Base-by-base conservation (phyloP, 2,113 vertebrate genomes). In the Datnioides undecimradiatus region DNA sequence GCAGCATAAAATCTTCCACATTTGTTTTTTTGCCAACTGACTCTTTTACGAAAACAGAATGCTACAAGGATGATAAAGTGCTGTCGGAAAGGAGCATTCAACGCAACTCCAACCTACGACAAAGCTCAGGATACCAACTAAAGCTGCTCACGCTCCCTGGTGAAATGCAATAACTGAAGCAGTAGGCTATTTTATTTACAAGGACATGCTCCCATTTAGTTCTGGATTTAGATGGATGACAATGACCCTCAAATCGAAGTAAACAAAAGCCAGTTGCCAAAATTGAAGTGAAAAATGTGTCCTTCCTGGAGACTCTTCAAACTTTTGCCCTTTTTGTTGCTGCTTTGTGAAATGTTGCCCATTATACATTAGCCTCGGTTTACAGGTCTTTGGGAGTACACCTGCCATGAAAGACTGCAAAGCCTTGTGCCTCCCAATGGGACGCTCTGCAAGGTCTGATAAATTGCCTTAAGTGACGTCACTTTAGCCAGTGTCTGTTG, bases 141-240 rank as follows among this genome's bases (percentile, higher is more conserved):
- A 49, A 13, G 16, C 59, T 58, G 4, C 27, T 16, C 46, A 43
- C 59, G 54, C 25, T n/a, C 80, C 34, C 21, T 27, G 60, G 68
- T 73, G 34, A 77, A 82, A 84, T 72, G 57, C 59, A 82, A 69
- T 64, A 69, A 76, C 71, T 55, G 49, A 74, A 65, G 51, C 38
- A 76, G 57, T 79, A 66, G 74, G 60, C 60, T 41, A 7, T 57
- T 43, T 71, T 49, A 64, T 86, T 88, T 79, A 72, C 87, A 86
- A 77, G 60, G 80, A 71, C 80, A 66, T 77, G 67, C 36, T 40
- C 43, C 27, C 38, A 33, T 80, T 78, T 60, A 49, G 27, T 46
- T 38, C 23, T 43, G 5, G 8, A 54, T 79, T 72, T 76, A 76
- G 71, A 83, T 63, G 40, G 48, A 79, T 73, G 57, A 66, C 40